phyloP scores from a whole-genome alignment of 2,888 invertebrate species.

The Drosophila merina region DNA sequence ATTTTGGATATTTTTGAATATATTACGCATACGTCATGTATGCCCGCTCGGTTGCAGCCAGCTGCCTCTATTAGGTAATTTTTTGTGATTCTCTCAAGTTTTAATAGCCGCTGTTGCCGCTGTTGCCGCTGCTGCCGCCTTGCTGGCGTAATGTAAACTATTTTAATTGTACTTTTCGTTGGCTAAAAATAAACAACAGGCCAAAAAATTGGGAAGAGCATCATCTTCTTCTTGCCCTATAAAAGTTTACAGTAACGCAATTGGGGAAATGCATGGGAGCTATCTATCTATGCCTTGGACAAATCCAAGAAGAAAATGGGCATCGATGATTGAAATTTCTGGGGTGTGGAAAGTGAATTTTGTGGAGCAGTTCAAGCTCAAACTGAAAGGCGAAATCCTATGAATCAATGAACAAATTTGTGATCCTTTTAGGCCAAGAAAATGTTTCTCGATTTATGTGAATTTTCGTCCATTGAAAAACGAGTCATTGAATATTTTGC shows the following conservation, averaged over 20 bases:
- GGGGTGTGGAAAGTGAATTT: constrained; percentile 10
- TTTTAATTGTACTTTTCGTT: constrained; percentile 70
- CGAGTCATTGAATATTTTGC: constrained; percentile 14
- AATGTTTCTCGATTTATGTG: constrained; percentile 3
- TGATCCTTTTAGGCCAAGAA: constrained; percentile 1
- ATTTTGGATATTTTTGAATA: constrained; percentile 67
- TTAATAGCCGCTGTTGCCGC: constrained; percentile 35
- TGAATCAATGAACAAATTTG: background rate
- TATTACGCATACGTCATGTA: constrained; percentile 71
- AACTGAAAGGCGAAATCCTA: background rate
- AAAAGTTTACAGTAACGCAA: constrained; percentile 43
- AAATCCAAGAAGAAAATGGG: constrained; percentile 22
- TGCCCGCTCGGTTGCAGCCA: constrained; percentile 39
- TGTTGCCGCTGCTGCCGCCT: constrained; percentile 17
- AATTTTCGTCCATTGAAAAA: too few relatives aligned
- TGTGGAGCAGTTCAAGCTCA: background rate
- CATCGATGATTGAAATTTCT: constrained; percentile 28
- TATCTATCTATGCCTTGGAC: background rate
- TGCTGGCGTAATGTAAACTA: constrained; percentile 63
- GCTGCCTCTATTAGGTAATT: constrained; percentile 71
- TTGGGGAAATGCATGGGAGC: constrained; percentile 11
- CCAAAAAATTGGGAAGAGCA: constrained; percentile 7
- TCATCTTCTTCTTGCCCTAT: constrained; percentile 19
- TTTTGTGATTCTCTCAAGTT: constrained; percentile 40
- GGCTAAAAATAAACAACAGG: constrained; percentile 43